Percentiles rank a stretch among this genome's conserved stretches.
Evolutionary conservation across 2,797 vertebrate genomes (phyloP).

Genomic region (Orestias chungarensis): DNA sequence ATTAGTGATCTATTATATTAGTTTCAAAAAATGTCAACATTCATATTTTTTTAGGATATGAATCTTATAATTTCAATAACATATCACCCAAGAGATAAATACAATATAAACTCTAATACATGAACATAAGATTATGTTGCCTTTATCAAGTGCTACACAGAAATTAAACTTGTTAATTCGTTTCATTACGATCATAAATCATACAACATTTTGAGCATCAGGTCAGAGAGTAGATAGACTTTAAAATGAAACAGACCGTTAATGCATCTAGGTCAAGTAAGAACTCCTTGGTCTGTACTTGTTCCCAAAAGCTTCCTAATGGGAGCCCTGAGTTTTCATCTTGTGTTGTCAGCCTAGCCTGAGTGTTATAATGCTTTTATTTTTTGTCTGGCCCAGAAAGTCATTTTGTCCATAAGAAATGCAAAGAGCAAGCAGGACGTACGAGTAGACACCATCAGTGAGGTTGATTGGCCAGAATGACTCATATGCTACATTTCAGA

Average conservation of each 20-base stretch:
- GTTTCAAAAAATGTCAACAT: too few relatives aligned
- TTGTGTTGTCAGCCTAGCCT: neutral
- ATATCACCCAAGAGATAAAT: neutral
- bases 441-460: neutral
- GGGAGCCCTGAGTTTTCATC: neutral
- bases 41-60: too few relatives aligned
- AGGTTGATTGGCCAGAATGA: conserved; percentile 26
- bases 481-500: conserved; percentile 26
- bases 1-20: too few relatives aligned
- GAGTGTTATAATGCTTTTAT: neutral
- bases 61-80: too few relatives aligned
- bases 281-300: neutral
- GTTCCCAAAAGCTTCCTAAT: neutral
- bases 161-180: too few relatives aligned
- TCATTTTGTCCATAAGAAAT: conserved; percentile 11
- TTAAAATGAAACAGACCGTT: neutral
- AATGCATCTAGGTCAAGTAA: neutral
- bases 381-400: conserved; percentile 29
- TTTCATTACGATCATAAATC: too few relatives aligned
- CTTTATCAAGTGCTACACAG: neutral
- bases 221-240: neutral
- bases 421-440: conserved; percentile 10
- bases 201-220: neutral
- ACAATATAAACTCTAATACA: neutral
- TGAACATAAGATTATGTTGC: neutral